Conservation (phyloP, 2,113 vertebrate species). For the Alouatta palliata region DNA sequence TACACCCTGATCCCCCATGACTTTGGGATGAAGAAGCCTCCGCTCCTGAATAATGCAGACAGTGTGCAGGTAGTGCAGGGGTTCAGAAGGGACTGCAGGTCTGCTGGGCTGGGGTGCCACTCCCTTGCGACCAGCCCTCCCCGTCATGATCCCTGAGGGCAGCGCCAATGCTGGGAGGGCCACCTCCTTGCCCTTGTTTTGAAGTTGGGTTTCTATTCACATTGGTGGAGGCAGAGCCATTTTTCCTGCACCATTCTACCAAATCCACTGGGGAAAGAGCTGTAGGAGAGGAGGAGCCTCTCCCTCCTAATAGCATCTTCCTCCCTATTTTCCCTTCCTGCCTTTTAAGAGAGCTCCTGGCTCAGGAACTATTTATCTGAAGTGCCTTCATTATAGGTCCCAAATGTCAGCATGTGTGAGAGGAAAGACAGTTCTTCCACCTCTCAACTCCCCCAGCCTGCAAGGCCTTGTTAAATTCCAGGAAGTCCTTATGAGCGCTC, state of each 20-base stretch:
- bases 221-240: background rate
- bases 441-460: background rate
- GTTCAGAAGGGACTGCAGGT: background rate
- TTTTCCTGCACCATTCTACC: background rate
- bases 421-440: background rate
- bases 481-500: background rate
- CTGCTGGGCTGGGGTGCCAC: background rate
- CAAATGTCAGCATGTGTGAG: fast-evolving
- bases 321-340: background rate
- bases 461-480: background rate
- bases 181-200: background rate
- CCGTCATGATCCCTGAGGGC: fast-evolving
- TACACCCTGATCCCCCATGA: constrained; percentile 98
- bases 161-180: background rate
- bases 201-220: background rate
- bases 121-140: background rate
- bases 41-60: constrained; percentile 92
- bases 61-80: constrained; percentile 90
- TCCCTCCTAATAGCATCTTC: background rate
- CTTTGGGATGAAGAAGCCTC: constrained; percentile 99
- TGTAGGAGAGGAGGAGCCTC: fast-evolving
- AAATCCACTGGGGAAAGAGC: background rate
- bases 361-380: background rate
- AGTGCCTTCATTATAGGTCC: background rate
- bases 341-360: background rate